Evolutionary conservation across 2,888 invertebrate species (phyloP), one percentile per base, ranked within the genome.

Genomic region (Dermolepida albohirtum): DNA sequence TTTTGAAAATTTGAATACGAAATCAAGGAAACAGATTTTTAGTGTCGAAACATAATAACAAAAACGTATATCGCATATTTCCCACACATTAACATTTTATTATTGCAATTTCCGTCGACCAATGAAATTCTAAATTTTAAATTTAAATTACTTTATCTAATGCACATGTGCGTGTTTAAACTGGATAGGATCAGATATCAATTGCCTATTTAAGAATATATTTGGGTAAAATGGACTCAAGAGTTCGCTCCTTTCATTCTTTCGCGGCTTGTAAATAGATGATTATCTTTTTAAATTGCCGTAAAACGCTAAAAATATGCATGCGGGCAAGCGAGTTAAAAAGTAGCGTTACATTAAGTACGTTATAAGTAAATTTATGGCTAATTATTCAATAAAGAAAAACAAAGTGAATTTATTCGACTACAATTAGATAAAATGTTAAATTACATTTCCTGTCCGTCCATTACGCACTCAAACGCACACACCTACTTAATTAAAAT

Each of bases 331-430:
- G 49, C 39, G 34, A 62, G 47, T 62, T 62, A 47, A 62, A 34
- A 62, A 47, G 17, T 54, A 54, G 44, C 47, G 16, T 27, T 62
- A 62, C 16, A 47, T 34, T 34, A 34, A 34, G 6, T 27, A 62
- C 59, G 39, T 29, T 14, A 39, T 29, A 27, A 29, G 49, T 62
- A 39, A 62, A 47, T 62, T 62, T 62, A 62, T 29, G 47, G 14
- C 34, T 49, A 62, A 62, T 62, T 62, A 62, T 62, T 47, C 59
- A 62, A 62, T 62, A 62, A 62, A 47, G 59, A 47, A 47, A 49
- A 47, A 62, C 59, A 62, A 57, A 47, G 47, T 62, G 44, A 59
- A 59, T 59, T 59, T 59, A 59, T 59, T 59, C 59, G 11, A 62
- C 47, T 49, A 62, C 34, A 47, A 47, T 62, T 34, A 62, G 59